Evolutionary conservation across 2,888 invertebrate species (phyloP), one percentile per base, ranked within the genome.

Genomic region (Pachymerium ferrugineum): DNA sequence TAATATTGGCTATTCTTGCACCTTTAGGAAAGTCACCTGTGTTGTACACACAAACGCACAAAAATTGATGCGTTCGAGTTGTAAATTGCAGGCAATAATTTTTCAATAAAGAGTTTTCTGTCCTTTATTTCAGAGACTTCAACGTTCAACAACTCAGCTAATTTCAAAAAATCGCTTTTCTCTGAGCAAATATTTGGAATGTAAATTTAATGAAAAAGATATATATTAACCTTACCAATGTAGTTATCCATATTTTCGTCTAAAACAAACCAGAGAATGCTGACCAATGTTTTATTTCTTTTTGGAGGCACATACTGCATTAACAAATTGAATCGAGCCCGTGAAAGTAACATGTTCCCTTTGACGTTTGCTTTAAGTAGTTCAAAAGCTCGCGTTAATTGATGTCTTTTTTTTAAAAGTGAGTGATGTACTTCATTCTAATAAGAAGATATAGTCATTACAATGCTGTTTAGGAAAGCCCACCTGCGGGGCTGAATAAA

Each of bases 121-220:
- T 83, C 82, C 72, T 80, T 79, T 2, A 83, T 80, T 75, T 84
- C 84, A 10, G 81, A 79, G 70, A 84, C 80, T 47, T 81, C 80
- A 12, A 84, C 81, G 76, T 82, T 81, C 38, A 85, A 78, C 25
- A 85, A 77, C 77, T 85, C 84, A 16, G 82, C 80, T 69, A 84
- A 74, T 73, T 82, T 80, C 12, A 84, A 76, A 77, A 85, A 85
- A 74, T 83, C 47, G 8, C 28, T 8, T 62, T 72, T 54, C 10
- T 54, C 72, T 72, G 30, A 76, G 31, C 77, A 78, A 72, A 12
- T 69, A 42, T 42, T 73, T 73, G 47, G 47, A 70, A 72, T 70
- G 19, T 68, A 31, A 67, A 67, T 29, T n/a, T 67, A 10, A 67
- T 10, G 16, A 62, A 19, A 62, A 4, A 4, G 16, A 62, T 62